Conservation (phyloP, 2,888 invertebrate genomes). For the Cerastoderma edule region DNA sequence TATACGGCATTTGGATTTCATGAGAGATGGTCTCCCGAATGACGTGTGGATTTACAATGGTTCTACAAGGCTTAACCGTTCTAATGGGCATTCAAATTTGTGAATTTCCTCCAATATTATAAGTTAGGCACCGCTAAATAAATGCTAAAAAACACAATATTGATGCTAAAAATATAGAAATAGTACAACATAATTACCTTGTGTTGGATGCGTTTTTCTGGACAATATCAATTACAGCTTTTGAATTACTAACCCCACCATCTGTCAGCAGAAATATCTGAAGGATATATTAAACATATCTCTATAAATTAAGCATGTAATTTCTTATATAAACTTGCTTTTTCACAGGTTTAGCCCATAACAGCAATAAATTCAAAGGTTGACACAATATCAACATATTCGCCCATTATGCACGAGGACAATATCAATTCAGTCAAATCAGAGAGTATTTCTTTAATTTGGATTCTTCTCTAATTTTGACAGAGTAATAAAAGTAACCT, state of each 20-base stretch:
- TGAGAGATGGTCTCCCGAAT: too few relatives aligned
- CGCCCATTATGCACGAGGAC: too few relatives aligned
- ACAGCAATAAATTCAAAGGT: neutral
- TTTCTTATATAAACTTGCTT: neutral
- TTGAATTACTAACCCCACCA: conserved; percentile 80
- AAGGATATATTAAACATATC: conserved; percentile 4
- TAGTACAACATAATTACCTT: conserved; percentile 17
- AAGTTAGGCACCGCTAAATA: neutral
- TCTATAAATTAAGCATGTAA: neutral
- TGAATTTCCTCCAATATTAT: neutral
- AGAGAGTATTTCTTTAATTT: too few relatives aligned
- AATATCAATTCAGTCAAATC: too few relatives aligned
- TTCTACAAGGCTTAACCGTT: neutral
- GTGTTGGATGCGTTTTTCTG: conserved; percentile 23
- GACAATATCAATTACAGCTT: conserved; percentile 65
- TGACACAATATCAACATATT: too few relatives aligned
- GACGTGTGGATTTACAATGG: neutral
- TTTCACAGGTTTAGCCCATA: neutral
- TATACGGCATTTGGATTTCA: too few relatives aligned
- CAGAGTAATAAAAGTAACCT: too few relatives aligned
- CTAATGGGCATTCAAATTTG: neutral
- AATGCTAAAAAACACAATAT: neutral
- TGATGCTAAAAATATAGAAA: neutral
- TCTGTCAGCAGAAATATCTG: conserved; percentile 83
- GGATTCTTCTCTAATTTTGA: too few relatives aligned